Evolutionary conservation across 2,797 vertebrate species (phyloP).

Genomic region (Geotrypetes seraphini): DNA sequence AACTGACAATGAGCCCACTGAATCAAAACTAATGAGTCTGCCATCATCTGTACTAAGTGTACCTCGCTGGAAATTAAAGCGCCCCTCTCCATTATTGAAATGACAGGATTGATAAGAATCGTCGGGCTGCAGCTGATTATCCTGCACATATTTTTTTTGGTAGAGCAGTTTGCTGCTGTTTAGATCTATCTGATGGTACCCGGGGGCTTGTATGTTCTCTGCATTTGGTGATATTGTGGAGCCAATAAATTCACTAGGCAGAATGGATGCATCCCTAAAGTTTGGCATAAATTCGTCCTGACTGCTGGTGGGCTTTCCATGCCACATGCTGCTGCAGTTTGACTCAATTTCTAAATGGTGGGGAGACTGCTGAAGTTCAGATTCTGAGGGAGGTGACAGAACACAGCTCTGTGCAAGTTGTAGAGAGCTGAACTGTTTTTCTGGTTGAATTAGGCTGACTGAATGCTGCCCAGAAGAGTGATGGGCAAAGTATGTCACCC

Average conservation of each 20-base stretch:
- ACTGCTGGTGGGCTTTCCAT: conserved; percentile 49
- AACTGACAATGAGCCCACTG: conserved; percentile 87
- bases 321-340: conserved; percentile 77
- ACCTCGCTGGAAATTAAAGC: conserved; percentile 90
- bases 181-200: conserved; percentile 75
- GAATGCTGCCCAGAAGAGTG: conserved; percentile 74
- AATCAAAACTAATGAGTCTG: conserved; percentile 93
- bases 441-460: conserved; percentile 67
- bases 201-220: conserved; percentile 69
- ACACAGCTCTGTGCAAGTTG: conserved; percentile 87
- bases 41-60: conserved; percentile 84
- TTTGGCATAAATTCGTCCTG: conserved; percentile 64
- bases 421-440: conserved; percentile 80
- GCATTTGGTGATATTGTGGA: conserved; percentile 52
- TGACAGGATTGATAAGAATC: conserved; percentile 87
- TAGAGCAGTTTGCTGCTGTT: conserved; percentile 80
- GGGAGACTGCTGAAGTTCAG: conserved; percentile 88
- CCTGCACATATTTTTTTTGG: conserved; percentile 83
- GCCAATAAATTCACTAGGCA: conserved; percentile 67
- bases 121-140: conserved; percentile 71
- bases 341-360: conserved; percentile 72
- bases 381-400: conserved; percentile 85
- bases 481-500: conserved; percentile 81
- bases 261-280: conserved; percentile 59
- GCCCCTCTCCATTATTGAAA: conserved; percentile 78